These are phyloP conservation scores for Holacanthus passer DNA, from an alignment of 2,113 vertebrate genomes.

Conservation along the genomic window DNA sequence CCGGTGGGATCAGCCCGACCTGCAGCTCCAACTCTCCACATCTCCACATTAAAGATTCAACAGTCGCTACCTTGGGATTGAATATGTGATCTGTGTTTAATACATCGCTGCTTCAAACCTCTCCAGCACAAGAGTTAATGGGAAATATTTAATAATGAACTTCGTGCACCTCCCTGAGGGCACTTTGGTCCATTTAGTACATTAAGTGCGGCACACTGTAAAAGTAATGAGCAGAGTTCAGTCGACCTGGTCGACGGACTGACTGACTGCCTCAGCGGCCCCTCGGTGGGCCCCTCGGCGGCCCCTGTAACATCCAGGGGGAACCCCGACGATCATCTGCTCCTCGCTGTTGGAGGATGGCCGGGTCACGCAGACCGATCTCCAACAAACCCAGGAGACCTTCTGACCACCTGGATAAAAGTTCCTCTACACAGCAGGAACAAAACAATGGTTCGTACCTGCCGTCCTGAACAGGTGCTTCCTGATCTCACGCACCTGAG, in stretches of 20 bases:
- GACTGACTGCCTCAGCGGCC: no score
- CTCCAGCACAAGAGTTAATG: neutral
- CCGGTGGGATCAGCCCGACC: neutral
- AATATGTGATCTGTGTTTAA: constrained; percentile 27
- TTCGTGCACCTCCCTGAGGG: neutral
- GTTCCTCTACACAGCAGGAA: no score
- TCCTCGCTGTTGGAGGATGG: neutral
- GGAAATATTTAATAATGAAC: constrained; percentile 34
- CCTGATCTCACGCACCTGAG: no score
- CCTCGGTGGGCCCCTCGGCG: neutral
- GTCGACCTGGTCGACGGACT: neutral
- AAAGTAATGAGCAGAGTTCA: neutral
- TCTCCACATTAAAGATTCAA: constrained; percentile 43
- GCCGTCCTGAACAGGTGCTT: no score
- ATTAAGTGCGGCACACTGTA: neutral
- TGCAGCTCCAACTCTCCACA: neutral
- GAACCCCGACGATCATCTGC: neutral
- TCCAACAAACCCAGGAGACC: neutral
- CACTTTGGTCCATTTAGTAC: neutral
- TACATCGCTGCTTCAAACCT: neutral
- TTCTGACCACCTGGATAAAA: neutral
- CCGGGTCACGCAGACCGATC: neutral
- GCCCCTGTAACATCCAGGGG: neutral
- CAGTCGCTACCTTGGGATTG: constrained; percentile 9
- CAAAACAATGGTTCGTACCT: no score